A percentile compares a stretch with the other conserved stretches of the same genome.
These are phyloP conservation scores for Arenaria interpres DNA, from an alignment of 2,113 vertebrate species.

Conservation along the genomic window DNA sequence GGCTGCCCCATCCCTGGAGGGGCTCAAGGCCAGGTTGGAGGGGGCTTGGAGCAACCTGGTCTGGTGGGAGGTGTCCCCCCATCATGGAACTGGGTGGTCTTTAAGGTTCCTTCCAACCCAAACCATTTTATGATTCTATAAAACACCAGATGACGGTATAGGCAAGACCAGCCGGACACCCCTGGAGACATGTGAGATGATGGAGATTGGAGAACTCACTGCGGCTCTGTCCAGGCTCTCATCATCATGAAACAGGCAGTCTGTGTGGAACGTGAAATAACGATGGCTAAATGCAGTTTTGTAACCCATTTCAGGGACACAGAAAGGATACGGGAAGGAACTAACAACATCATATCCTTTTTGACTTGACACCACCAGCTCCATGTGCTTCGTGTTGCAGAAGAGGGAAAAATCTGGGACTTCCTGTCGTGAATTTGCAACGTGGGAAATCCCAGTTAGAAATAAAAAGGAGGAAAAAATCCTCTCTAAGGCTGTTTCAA, in stretches of 20 bases:
- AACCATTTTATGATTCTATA: background rate
- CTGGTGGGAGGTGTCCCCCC: background rate
- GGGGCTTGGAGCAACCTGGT: background rate
- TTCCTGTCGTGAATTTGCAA: fast-evolving
- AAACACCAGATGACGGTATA: background rate
- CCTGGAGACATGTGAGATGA: background rate
- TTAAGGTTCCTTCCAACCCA: background rate
- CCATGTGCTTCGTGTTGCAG: fast-evolving
- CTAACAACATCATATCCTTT: no score
- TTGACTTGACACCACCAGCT: background rate
- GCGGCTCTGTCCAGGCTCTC: background rate
- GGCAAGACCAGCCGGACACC: background rate
- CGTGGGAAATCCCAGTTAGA: background rate
- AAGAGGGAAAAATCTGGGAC: background rate
- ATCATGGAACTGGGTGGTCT: background rate
- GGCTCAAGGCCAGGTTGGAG: background rate
- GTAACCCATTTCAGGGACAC: background rate
- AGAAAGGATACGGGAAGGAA: background rate
- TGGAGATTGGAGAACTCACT: background rate
- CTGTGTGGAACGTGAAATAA: background rate
- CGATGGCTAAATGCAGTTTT: background rate
- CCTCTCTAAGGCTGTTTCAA: fast-evolving
- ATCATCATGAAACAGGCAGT: fast-evolving
- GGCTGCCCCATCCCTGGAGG: background rate
- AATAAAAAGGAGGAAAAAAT: background rate